A percentile compares a stretch with the other conserved stretches of the same genome.
phyloP scores from a whole-genome alignment of 2,797 vertebrate species.

The Gymnopithys bicolor region DNA sequence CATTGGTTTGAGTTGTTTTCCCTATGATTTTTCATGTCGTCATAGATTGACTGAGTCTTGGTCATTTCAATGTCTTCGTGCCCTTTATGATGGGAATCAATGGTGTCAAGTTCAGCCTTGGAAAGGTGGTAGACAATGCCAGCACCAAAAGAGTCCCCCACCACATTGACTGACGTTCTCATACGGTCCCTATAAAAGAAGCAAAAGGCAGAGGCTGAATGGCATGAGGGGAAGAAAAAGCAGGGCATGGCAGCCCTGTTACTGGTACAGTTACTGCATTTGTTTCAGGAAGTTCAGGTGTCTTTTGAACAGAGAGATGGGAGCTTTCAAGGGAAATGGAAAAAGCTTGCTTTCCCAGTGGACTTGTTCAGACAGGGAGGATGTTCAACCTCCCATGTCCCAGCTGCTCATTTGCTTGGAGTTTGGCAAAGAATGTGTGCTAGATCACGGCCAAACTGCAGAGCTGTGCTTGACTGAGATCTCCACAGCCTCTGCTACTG shows the following conservation, averaged over 20 bases:
- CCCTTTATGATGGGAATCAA: conserved; percentile 88
- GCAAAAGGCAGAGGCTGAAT: conserved; percentile 26
- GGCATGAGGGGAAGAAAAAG: background rate
- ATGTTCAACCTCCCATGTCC: background rate
- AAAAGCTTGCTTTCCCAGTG: background rate
- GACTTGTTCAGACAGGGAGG: background rate
- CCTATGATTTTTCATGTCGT: conserved; percentile 97
- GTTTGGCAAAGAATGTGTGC: background rate
- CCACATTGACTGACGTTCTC: conserved; percentile 98
- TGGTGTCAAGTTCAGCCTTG: conserved; percentile 90
- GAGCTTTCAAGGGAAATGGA: background rate
- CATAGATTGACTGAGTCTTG: conserved; percentile 94
- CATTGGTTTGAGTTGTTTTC: conserved; percentile 99
- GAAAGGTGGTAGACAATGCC: conserved; percentile 98
- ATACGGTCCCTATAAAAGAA: conserved; percentile 89
- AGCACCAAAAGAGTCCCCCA: conserved; percentile 97
- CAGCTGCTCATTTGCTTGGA: background rate
- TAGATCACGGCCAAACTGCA: background rate
- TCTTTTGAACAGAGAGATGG: background rate
- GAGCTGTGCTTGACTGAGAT: background rate
- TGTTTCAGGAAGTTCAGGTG: background rate
- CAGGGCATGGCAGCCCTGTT: background rate
- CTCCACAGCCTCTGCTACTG: background rate
- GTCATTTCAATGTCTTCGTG: conserved; percentile 96
- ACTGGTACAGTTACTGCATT: background rate